Conservation (phyloP, 37 sponge, comb jelly and placozoan genomes). For the Chondrosia reniformis region DNA sequence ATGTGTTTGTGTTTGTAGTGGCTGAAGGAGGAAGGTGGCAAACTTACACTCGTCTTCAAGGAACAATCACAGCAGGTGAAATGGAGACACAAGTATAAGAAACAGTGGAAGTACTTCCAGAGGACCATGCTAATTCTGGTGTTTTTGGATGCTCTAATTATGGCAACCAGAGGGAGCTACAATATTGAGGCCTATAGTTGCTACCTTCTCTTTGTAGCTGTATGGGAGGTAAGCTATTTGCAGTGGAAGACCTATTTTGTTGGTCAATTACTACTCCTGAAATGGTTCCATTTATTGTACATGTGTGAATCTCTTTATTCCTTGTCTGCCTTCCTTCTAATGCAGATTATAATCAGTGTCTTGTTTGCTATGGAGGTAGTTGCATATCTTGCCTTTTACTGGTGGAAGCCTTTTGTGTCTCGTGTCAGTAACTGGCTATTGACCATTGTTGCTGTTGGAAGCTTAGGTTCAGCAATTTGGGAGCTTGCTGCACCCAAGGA, state of each 20-base stretch:
- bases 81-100: conserved; percentile 14
- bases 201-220: conserved; percentile 7
- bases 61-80: neutral
- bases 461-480: conserved; percentile 26
- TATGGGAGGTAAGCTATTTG: conserved; percentile 24
- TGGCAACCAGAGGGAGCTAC: conserved; percentile 6
- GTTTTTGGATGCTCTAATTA: conserved; percentile 53
- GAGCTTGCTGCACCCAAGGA: neutral
- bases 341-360: conserved; percentile 32
- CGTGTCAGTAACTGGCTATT: conserved; percentile 30
- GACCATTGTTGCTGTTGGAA: conserved; percentile 34
- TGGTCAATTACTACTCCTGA: neutral
- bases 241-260: neutral
- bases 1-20: neutral
- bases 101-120: conserved; percentile 6
- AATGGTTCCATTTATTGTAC: no score
- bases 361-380: conserved; percentile 35
- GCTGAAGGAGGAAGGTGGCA: conserved; percentile 2
- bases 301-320: no score
- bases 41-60: conserved; percentile 14
- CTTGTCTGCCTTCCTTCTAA: neutral
- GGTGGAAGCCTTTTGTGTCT: conserved; percentile 16
- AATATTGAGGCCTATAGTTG: neutral
- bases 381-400: conserved; percentile 13
- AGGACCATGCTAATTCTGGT: conserved; percentile 51